Conservation (phyloP, 2,113 vertebrate species). For the Sitta europaea region DNA sequence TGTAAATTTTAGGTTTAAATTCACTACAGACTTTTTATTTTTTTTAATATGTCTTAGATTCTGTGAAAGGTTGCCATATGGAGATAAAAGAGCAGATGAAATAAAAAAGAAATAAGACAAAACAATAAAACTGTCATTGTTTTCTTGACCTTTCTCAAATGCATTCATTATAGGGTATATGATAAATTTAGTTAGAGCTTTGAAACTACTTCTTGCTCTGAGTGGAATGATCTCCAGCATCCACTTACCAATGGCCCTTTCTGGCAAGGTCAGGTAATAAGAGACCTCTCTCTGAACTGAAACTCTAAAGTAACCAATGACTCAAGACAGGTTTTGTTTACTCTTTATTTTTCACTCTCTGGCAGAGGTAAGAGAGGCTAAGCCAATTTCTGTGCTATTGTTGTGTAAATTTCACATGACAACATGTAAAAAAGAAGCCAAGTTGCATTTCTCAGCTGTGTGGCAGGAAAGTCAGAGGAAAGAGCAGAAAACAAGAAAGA, state of each 20-base stretch:
- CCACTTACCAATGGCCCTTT: conserved; percentile 41
- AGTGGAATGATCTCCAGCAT: conserved; percentile 50
- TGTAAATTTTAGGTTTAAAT: conserved; percentile 50
- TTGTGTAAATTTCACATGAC: not conserved
- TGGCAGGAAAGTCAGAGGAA: not conserved
- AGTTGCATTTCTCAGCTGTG: not conserved
- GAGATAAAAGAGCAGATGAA: conserved; percentile 73
- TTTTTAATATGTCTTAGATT: conserved; percentile 69
- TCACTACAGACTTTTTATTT: not conserved
- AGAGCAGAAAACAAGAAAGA: not conserved
- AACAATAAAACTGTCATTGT: conserved; percentile 70
- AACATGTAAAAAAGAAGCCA: not conserved
- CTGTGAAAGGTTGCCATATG: conserved; percentile 74
- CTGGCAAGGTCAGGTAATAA: conserved; percentile 52
- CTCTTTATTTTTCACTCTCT: not conserved
- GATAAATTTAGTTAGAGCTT: conserved; percentile 65
- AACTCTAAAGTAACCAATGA: not conserved
- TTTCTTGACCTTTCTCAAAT: conserved; percentile 73
- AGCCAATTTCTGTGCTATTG: not conserved
- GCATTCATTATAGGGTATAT: conserved; percentile 52
- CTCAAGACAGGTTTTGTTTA: not conserved
- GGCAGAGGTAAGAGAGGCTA: not conserved
- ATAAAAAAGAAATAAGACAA: conserved; percentile 71
- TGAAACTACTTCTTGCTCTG: conserved; percentile 4
- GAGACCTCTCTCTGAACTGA: conserved; percentile 43